Percentiles rank a stretch among this genome's conserved stretches.
Conservation (phyloP, 1,140 invertebrate genomes). For the Pteromalus puparum region DNA sequence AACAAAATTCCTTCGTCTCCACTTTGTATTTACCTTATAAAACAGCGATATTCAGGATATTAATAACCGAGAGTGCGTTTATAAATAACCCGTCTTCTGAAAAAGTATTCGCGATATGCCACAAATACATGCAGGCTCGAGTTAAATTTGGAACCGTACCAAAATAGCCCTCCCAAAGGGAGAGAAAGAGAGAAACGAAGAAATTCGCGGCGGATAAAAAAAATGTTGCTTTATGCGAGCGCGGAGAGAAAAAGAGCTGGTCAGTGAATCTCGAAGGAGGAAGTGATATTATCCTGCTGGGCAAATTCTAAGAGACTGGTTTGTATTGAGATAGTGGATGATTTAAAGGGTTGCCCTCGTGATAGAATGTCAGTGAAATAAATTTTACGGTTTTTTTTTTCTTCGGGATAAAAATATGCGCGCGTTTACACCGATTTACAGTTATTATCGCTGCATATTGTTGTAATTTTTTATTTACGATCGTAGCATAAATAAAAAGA, state of each 20-base stretch:
- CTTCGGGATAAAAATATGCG: neutral
- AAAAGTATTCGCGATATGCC: conserved; percentile 36
- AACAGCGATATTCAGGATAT: conserved; percentile 14
- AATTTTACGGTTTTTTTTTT: neutral
- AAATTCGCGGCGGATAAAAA: conserved; percentile 21
- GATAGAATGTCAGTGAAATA: neutral
- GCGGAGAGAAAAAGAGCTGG: neutral
- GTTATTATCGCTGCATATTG: neutral
- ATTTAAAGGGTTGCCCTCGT: neutral
- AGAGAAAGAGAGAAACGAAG: conserved; percentile 7
- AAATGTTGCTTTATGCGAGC: neutral
- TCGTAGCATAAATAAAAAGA: no score
- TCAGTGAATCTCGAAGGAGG: conserved; percentile 2
- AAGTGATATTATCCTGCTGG: neutral
- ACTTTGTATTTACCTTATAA: conserved; percentile 27
- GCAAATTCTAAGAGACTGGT: neutral
- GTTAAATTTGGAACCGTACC: conserved; percentile 39
- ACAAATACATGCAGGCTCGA: conserved; percentile 41
- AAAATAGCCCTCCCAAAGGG: conserved; percentile 42
- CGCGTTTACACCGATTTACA: neutral
- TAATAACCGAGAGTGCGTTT: conserved; percentile 26
- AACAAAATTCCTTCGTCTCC: conserved; percentile 7
- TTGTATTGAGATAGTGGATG: conserved; percentile 24
- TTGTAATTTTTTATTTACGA: no score
- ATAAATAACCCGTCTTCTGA: conserved; percentile 38